Evolutionary conservation across 35 echinoderm and acorn worm genomes (phyloP), one percentile per base, ranked within the genome.

Genomic region (Acanthaster planci): DNA sequence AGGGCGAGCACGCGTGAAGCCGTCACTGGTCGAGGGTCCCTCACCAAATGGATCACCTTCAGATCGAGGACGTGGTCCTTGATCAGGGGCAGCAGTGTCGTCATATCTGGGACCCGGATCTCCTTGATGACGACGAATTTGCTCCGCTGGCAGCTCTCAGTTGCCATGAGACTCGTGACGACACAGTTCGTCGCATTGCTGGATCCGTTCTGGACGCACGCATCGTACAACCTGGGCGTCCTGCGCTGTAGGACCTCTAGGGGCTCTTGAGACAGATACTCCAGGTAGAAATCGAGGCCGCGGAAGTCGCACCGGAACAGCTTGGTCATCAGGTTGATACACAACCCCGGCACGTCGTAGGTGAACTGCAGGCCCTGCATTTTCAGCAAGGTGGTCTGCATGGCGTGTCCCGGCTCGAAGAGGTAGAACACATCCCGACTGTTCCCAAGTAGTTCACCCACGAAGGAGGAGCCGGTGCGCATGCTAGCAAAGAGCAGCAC

Each of bases 381-480:
- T 72, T 72, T 26, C 8, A 12, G 64, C 26, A 26, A 26, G 10
- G 30, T 30, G 3, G 0, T 35, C 1, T 72, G 64, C 14, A 72
- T 19, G 7, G 26, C 1, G 0, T 67, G 47, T 64, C 84, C 90
- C 21, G 90, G 90, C 58, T 92, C 90, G 50, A 92, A 92, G 7
- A 92, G 78, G 30, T 92, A 92, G 57, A 92, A 92, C 32, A 92
- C 86, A 87, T 87, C 90, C 21, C 17, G 51, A 22, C 77, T 59
- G 58, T 85, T 78, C 8, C 77, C 84, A 18, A 86, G 67, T 19
- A 86, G 47, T 72, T 92, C 90, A 10, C 90, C 90, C 31, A 92
- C 52, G 37, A 86, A 92, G 21, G 90, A 92, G 16, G 90, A 92
- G 14, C 90, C 90, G 21, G 90, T 92, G 30, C 90, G 51, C 84